A percentile compares a stretch with the other conserved stretches of the same genome.
Evolutionary conservation across 2,888 invertebrate genomes (phyloP).

Genomic region (Thecophora atra): DNA sequence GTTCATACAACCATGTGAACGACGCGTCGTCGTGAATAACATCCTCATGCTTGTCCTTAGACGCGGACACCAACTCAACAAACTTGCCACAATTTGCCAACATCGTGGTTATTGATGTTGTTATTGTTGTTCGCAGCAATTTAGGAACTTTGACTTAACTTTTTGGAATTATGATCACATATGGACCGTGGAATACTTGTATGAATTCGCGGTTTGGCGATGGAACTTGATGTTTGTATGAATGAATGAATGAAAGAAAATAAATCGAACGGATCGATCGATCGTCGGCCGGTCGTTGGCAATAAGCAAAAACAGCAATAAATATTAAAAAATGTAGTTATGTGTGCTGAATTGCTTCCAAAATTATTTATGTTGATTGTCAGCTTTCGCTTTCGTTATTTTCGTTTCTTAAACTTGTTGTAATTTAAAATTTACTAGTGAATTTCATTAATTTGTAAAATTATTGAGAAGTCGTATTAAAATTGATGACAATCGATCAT

Average conservation of each 20-base stretch:
- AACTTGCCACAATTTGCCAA: constrained; percentile 31
- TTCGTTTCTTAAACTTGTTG: constrained; percentile 17
- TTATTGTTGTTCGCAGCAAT: constrained; percentile 30
- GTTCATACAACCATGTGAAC: not conserved
- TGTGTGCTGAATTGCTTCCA: constrained; percentile 35
- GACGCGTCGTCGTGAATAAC: not conserved
- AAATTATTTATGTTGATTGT: constrained; percentile 34
- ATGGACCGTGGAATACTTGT: constrained; percentile 18
- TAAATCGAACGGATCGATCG: constrained; percentile 8
- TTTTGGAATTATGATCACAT: constrained; percentile 40
- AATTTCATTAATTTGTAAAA: not conserved
- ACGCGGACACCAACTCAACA: not conserved
- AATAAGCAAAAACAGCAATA: constrained; percentile 33
- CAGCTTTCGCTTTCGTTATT: constrained; percentile 19
- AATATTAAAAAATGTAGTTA: not conserved
- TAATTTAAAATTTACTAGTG: not conserved
- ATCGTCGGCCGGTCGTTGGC: constrained; percentile 36
- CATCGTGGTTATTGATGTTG: no score
- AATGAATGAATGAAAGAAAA: constrained; percentile 18
- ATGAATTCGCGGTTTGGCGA: not conserved
- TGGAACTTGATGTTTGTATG: constrained; percentile 6
- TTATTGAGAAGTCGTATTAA: no score
- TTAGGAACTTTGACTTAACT: constrained; percentile 31
- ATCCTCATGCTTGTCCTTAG: not conserved
- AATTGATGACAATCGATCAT: no score